phyloP scores from a whole-genome alignment of 2,797 vertebrate species.

The Phoebastria nigripes region DNA sequence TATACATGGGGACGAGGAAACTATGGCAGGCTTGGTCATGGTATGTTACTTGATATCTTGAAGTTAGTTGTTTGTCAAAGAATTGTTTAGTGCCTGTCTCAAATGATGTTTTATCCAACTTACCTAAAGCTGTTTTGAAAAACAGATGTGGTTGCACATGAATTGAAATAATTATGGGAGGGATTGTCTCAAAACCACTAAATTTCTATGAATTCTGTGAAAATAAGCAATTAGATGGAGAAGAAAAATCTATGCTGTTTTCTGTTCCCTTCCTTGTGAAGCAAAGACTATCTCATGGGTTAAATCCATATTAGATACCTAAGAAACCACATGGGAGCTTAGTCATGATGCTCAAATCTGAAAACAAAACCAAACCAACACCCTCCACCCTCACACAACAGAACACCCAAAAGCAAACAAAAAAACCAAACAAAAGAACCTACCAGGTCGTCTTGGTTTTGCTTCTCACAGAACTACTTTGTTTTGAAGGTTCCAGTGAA shows the following conservation, averaged over 20 bases:
- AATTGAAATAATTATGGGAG: neutral
- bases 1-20: slow-evolving; percentile 97
- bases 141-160: neutral
- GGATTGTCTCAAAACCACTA: neutral
- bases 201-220: neutral
- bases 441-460: neutral
- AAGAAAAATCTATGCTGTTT: neutral
- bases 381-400: accelerated
- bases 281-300: neutral
- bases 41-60: slow-evolving; percentile 66
- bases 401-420: neutral
- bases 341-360: neutral
- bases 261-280: neutral
- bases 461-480: neutral
- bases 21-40: slow-evolving; percentile 95
- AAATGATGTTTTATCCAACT: neutral
- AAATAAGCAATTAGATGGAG: neutral
- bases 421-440: neutral
- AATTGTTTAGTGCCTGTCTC: neutral
- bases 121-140: neutral
- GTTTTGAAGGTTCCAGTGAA: slow-evolving; percentile 89
- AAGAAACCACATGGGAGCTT: neutral
- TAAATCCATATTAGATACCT: neutral
- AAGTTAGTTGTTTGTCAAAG: neutral
- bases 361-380: neutral